Evolutionary conservation across 1,140 invertebrate species (phyloP).

Genomic region (Papilio polytes): DNA sequence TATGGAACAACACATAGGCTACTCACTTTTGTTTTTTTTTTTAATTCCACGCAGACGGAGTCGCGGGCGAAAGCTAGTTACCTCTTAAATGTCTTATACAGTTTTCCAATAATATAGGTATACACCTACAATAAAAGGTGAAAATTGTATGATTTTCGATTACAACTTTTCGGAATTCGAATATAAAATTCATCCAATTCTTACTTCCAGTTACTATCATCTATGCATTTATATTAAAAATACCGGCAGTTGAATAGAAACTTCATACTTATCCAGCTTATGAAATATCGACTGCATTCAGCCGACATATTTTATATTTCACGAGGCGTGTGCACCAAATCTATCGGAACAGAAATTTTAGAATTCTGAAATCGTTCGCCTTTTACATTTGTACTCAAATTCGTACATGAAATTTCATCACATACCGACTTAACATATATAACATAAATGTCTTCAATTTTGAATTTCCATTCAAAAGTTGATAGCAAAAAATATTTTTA

Average conservation of each 20-base stretch:
- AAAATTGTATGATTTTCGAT: no score
- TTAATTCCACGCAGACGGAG: no score
- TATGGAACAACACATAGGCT: no score
- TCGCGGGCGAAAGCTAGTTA: no score
- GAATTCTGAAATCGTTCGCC: slow-evolving; percentile 1
- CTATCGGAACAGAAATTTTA: slow-evolving; percentile 9
- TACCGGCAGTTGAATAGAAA: neutral
- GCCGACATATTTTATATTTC: neutral
- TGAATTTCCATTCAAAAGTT: no score
- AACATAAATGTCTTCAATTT: no score
- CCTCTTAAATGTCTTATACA: no score
- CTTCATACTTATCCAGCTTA: neutral
- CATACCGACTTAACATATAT: neutral
- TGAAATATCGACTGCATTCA: neutral
- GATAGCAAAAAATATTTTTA: no score
- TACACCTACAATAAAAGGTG: no score
- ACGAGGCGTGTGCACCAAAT: slow-evolving; percentile 6
- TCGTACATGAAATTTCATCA: neutral
- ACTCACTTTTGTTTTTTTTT: no score
- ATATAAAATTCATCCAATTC: neutral
- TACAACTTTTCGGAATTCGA: no score
- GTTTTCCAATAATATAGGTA: neutral
- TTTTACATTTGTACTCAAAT: slow-evolving; percentile 16
- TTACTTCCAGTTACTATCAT: neutral
- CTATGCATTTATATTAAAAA: neutral